Base-by-base conservation (phyloP, 2,888 invertebrate genomes). In the Biston stratarius region DNA sequence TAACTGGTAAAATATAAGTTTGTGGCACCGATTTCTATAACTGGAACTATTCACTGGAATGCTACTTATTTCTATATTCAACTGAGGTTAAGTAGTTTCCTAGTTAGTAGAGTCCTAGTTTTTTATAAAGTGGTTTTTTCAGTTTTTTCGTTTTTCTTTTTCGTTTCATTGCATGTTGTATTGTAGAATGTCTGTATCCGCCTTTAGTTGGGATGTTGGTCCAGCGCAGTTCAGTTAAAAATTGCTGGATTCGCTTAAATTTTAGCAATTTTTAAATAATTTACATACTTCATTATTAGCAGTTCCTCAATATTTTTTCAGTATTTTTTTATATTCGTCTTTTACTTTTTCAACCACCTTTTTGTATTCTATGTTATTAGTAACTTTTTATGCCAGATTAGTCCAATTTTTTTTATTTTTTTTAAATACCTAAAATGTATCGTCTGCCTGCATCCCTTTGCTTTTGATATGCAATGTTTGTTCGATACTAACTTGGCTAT, bases 101-200 rank as follows among this genome's bases (percentile, higher is more conserved):
- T n/a, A n/a, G n/a, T n/a, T n/a, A n/a, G n/a, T n/a, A n/a, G n/a
- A n/a, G n/a, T n/a, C n/a, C n/a, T n/a, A n/a, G n/a, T n/a, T n/a
- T n/a, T n/a, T n/a, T n/a, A n/a, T n/a, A n/a, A n/a, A n/a, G n/a
- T n/a, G n/a, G n/a, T 10, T 24, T 40, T 15, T 15, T 6, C 15
- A 38, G 6, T n/a, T 38, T 53, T 51, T 36, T 0, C n/a, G 12
- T 24, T 24, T 24, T n/a, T n/a, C 24, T 42, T 42, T 14, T 55
- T 52, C 11, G 15, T 53, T 53, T 12, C 15, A 53, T 53, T 53
- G 38, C 40, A 44, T 42, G 55, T 44, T 44, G 55, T 55, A 33
- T 55, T 55, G 55, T 24, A 55, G 55, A n/a, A 36, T 42, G 55
- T 55, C 55, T 55, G 55, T 42, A 12, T 55, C 42, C 44, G 11